Base-by-base conservation (phyloP, 2,113 vertebrate genomes). In the Pheucticus melanocephalus region DNA sequence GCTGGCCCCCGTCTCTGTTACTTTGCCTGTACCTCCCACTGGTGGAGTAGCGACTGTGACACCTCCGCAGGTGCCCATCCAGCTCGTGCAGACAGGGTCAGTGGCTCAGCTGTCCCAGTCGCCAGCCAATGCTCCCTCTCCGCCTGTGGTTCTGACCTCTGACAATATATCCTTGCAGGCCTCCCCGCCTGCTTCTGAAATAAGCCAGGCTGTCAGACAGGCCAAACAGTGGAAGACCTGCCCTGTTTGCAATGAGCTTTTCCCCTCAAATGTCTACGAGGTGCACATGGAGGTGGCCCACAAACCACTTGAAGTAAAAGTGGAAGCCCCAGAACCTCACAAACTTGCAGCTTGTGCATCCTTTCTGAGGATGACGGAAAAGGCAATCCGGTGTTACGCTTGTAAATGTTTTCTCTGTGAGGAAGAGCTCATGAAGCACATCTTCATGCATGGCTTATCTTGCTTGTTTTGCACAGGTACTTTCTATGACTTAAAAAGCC, bases 211-310 rank as follows among this genome's bases (percentile, higher is more conserved):
- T 8, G 24, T 96, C 78, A 98, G 93, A n/a, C 98, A 98, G 95
- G 98, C 99, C 10, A 99, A 99, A 90, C 99, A 99, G 82, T 99
- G 99, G 99, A 99, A 99, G 86, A 99, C 99, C 1, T 99, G 99
- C 78, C 99, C 98, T 0, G 98, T 99, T 53, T 99, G 99, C 94
- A 99, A 99, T 4, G 99, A 99, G 88, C 99, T 99, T 27, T 99
- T 99, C 89, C 99, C 99, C 0, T 99, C 99, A 19, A 99, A 98
- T 7, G 98, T 99, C 50, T 99, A 99, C 13, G 98, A 99, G 92
- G 98, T 99, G 37, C 99, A 99, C 66, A 98, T 98, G 92, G 98
- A 99, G 44, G 98, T 99, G 14, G 99, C 98, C 16, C 99, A 99
- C 93, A 99, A 98, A 76, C 97, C 97, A 51, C 28, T 50, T 2